Evolutionary conservation across 2,888 invertebrate genomes (phyloP).

Genomic region (Nymphalis urticae): DNA sequence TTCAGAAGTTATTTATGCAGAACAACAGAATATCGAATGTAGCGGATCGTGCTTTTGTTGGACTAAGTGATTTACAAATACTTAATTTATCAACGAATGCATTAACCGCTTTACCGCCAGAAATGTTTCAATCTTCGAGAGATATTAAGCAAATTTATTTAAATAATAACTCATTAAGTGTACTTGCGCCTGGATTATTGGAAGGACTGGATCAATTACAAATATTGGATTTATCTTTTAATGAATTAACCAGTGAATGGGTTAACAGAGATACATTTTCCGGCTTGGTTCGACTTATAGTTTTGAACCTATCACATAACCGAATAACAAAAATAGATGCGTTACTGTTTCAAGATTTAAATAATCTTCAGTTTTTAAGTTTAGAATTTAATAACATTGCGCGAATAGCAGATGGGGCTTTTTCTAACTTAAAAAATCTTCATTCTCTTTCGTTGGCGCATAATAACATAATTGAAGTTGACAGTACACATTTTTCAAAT

Average conservation of each 20-base stretch:
- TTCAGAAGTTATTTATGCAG: conserved; percentile 86
- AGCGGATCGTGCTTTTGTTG: conserved; percentile 88
- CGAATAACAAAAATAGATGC: conserved; percentile 86
- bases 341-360: conserved; percentile 87
- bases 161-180: conserved; percentile 88
- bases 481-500: conserved; percentile 86
- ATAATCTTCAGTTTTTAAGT: conserved; percentile 87
- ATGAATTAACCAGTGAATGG: conserved; percentile 89
- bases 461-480: conserved; percentile 86
- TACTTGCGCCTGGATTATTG: conserved; percentile 87
- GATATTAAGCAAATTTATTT: conserved; percentile 87
- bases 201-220: conserved; percentile 87
- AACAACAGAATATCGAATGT: conserved; percentile 88
- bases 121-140: conserved; percentile 87
- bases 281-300: conserved; percentile 86
- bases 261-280: conserved; percentile 89
- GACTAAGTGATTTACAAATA: conserved; percentile 84
- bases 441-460: conserved; percentile 88
- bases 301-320: conserved; percentile 88
- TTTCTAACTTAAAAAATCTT: conserved; percentile 87
- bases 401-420: conserved; percentile 87
- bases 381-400: conserved; percentile 87
- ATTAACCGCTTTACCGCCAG: conserved; percentile 88
- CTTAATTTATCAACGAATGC: conserved; percentile 91
- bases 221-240: conserved; percentile 87